Evolutionary conservation across 2,888 invertebrate genomes (phyloP).

Genomic region (Galerucella nymphaeae): DNA sequence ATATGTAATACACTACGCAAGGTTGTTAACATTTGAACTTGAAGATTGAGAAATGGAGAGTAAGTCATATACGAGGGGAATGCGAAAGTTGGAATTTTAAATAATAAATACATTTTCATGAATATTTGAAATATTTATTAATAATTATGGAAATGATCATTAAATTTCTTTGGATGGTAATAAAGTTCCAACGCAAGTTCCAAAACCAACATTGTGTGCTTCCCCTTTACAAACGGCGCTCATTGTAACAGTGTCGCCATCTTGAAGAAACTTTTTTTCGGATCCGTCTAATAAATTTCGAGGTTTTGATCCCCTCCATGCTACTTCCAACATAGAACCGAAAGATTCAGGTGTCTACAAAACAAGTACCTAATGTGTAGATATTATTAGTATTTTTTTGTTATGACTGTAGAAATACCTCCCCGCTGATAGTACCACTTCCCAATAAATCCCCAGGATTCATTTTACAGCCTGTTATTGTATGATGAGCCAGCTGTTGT

Average conservation of each 20-base stretch:
- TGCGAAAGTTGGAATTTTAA: background rate
- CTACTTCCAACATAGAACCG: conserved; percentile 94
- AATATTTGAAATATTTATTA: background rate
- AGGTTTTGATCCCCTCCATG: conserved; percentile 93
- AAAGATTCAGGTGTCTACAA: conserved; percentile 84
- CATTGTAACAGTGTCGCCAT: conserved; percentile 94
- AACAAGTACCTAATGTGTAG: conserved; percentile 30
- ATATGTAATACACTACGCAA: background rate
- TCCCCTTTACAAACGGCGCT: conserved; percentile 85
- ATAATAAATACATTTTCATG: too few relatives aligned
- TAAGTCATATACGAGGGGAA: background rate
- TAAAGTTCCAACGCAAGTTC: conserved; percentile 87
- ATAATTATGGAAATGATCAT: background rate
- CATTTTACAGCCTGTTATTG: conserved; percentile 94
- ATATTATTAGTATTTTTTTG: background rate
- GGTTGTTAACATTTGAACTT: background rate
- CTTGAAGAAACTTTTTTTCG: conserved; percentile 91
- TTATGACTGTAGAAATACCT: conserved; percentile 68
- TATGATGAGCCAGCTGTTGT: conserved; percentile 97
- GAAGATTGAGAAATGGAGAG: background rate
- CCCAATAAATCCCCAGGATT: conserved; percentile 95
- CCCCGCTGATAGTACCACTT: conserved; percentile 97
- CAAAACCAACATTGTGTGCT: conserved; percentile 89
- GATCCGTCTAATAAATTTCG: conserved; percentile 81
- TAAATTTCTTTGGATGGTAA: conserved; percentile 73